phyloP scores from a whole-genome alignment of 2,888 invertebrate genomes.

The Ashinkailepas kermadecensis region DNA sequence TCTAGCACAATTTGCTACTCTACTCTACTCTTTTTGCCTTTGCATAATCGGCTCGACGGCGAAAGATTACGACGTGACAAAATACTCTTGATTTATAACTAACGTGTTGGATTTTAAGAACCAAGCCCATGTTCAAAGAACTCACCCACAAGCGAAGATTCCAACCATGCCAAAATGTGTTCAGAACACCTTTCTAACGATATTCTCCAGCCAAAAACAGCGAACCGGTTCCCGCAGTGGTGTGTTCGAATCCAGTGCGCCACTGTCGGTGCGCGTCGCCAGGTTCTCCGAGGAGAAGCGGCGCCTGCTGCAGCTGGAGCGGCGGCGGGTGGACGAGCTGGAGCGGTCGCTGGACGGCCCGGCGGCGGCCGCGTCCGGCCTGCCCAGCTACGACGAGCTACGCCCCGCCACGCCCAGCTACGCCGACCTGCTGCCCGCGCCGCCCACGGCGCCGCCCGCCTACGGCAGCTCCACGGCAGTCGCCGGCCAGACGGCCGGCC shows the following conservation, averaged over 20 bases:
- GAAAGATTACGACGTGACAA: too few species aligned
- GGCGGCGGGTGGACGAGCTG: constrained; percentile 49
- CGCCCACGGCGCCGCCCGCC: constrained; percentile 15
- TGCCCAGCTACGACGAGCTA: background rate
- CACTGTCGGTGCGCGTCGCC: constrained; percentile 37
- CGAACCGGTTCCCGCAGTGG: too few species aligned
- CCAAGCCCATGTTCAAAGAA: too few species aligned
- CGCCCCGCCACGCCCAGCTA: background rate
- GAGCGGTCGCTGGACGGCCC: constrained; percentile 38
- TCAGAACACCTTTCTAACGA: too few species aligned
- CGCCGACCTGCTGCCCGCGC: constrained; percentile 12
- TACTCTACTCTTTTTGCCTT: too few species aligned
- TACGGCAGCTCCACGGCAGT: background rate
- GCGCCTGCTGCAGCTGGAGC: constrained; percentile 44
- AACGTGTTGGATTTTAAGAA: too few species aligned
- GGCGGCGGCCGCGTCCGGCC: constrained; percentile 33
- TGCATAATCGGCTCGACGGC: too few species aligned
- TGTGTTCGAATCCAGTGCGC: background rate
- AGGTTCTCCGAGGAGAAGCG: constrained; percentile 56
- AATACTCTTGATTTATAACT: too few species aligned
- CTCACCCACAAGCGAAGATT: too few species aligned
- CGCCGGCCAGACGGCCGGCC: background rate
- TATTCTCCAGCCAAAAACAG: too few species aligned
- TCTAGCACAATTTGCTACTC: too few species aligned
- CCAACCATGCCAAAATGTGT: too few species aligned